A percentile compares a stretch with the other conserved stretches of the same genome.
Conservation (phyloP, 92 coral and sea anemone species). For the Phenganax marumi region DNA sequence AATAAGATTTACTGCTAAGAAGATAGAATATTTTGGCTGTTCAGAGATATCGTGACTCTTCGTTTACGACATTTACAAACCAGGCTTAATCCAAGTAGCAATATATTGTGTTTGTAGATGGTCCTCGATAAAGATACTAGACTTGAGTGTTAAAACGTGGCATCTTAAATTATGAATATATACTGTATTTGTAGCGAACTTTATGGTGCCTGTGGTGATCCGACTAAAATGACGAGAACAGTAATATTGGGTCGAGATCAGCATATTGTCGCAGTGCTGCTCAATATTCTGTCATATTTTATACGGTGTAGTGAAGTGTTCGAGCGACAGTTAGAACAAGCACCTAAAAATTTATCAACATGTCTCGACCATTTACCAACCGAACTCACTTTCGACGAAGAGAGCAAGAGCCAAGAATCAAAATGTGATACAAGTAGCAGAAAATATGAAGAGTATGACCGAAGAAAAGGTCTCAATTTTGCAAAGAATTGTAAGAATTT, state of each 20-base stretch:
- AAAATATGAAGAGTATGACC: neutral
- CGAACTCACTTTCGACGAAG: neutral
- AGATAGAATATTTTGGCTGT: too few relatives aligned
- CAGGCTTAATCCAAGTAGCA: neutral
- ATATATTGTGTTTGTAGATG: too few relatives aligned
- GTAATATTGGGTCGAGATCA: constrained; percentile 74
- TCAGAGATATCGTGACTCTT: too few relatives aligned
- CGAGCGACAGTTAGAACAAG: constrained; percentile 59
- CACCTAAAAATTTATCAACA: neutral
- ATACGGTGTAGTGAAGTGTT: constrained; percentile 93
- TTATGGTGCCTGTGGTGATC: constrained; percentile 89
- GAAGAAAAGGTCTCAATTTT: neutral
- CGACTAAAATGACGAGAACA: constrained; percentile 77
- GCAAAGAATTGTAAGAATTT: neutral
- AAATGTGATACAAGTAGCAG: neutral
- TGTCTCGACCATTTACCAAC: neutral
- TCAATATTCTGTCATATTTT: constrained; percentile 78
- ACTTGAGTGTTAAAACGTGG: too few relatives aligned
- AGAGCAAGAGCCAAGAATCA: neutral
- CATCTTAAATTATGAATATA: neutral
- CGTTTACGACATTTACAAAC: too few relatives aligned
- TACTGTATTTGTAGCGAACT: constrained; percentile 62
- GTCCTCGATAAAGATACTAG: too few relatives aligned
- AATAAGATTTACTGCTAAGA: too few relatives aligned
- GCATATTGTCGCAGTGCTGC: constrained; percentile 64